Base-by-base conservation (phyloP, 1,140 invertebrate species). In the Aphaenogaster rudis region DNA sequence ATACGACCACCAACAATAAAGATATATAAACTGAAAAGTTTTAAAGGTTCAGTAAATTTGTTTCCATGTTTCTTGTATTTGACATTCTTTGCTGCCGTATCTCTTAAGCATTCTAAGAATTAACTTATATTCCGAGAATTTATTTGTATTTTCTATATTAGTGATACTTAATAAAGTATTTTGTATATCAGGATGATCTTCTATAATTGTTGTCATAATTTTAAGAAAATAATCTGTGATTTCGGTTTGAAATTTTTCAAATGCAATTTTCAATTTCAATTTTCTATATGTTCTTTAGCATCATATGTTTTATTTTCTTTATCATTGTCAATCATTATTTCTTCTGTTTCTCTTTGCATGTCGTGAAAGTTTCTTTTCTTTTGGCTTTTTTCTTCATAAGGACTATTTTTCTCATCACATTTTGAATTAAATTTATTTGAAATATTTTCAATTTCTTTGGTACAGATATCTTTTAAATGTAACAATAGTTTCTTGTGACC, bases 1-100 rank as follows among this genome's bases (percentile, higher is more conserved):
- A 67, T 45, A 48, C 66, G 66, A 67, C n/a, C n/a, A 45, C 66
- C 42, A 67, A 69, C 42, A 67, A 69, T 69, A 28, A 69, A 69
- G 0, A 50, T 69, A 33, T 69, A 69, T 69, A 50, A 69, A 69
- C 66, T 69, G 21, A 69, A 69, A 28, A 69, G 66, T 69, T 69
- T 69, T 50, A 69, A 50, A 69, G 45, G 6, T 28, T 69, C 42
- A 50, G 42, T 50, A 69, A 69, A 69, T 69, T 28, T 69, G 6
- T 69, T 50, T 48, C 21, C 21, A 6, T 69, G 66, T 69, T 69
- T 69, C 11, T 69, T 50, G 2, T 7, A 28, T 50, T 48, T 69
- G 0, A 69, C 28, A 48, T 69, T 69, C 5, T 69, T 69, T 15
- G 15, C 21, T 50, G 42, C 13, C 13, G 21, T 69, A 50, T 69